Evolutionary conservation across 2,797 vertebrate genomes (phyloP).

Genomic region (Esox masquinongy): DNA sequence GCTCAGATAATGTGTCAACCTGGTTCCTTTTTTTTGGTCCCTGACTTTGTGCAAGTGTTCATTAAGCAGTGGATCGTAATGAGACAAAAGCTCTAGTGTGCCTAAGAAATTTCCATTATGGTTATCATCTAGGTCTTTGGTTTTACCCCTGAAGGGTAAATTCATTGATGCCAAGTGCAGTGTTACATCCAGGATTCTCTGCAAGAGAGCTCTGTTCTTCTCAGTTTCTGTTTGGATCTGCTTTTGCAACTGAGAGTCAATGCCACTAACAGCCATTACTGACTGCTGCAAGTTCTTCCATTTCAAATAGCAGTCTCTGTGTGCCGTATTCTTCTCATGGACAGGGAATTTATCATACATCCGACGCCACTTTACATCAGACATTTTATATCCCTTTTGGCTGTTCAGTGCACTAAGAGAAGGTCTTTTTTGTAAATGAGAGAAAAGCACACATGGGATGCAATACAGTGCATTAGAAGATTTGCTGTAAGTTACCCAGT

Average conservation of each 20-base stretch:
- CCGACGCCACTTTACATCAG: no score
- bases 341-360: no score
- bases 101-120: conserved; percentile 22
- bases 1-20: conserved; percentile 34
- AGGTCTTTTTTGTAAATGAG: conserved; percentile 17
- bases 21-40: conserved; percentile 24
- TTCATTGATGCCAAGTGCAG: conserved; percentile 24
- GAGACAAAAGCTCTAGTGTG: conserved; percentile 26
- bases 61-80: conserved; percentile 32
- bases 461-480: conserved; percentile 32
- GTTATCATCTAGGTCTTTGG: conserved; percentile 21
- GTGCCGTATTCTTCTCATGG: no score
- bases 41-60: conserved; percentile 39
- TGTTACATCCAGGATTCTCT: conserved; percentile 21
- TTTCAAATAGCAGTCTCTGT: no score
- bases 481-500: conserved; percentile 34
- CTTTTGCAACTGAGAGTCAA: no score
- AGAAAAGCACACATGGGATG: conserved; percentile 35
- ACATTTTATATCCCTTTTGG: no score
- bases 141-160: conserved; percentile 27
- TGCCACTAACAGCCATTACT: no score
- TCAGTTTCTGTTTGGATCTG: no score
- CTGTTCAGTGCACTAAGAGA: no score
- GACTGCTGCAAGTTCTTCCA: no score
- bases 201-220: no score